Conservation (phyloP, 2,113 vertebrate genomes). For the Natator depressus region DNA sequence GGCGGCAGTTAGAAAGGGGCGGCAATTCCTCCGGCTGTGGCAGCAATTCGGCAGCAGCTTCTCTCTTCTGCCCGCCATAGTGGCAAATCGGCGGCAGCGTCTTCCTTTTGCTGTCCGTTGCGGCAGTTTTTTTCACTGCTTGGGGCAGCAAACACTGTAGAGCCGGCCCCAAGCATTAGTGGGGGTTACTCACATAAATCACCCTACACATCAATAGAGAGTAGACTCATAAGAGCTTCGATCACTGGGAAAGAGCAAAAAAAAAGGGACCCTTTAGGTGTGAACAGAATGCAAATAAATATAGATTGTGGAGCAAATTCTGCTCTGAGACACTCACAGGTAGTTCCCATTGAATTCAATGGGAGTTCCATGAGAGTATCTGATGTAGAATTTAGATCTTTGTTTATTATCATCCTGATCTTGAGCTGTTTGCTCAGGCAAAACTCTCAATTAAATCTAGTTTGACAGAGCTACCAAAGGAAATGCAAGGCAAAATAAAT, state of each 20-base stretch:
- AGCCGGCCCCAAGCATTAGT: background rate
- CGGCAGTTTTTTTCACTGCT: too few species aligned
- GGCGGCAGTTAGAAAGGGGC: too few species aligned
- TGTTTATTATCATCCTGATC: background rate
- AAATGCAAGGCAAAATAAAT: background rate
- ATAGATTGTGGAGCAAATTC: background rate
- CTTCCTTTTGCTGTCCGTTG: too few species aligned
- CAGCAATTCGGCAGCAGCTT: too few species aligned
- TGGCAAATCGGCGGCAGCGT: too few species aligned
- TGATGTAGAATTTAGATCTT: background rate
- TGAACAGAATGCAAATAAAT: background rate
- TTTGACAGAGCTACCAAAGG: background rate
- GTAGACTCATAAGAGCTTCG: rapidly evolving
- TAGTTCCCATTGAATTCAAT: background rate
- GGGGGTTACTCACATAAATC: background rate
- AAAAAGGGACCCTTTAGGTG: background rate
- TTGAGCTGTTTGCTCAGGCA: background rate
- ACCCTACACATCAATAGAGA: background rate
- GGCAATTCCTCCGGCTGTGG: too few species aligned
- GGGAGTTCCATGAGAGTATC: background rate
- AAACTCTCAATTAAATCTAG: background rate
- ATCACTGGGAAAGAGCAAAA: background rate
- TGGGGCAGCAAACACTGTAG: too few species aligned
- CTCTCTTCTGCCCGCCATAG: too few species aligned
- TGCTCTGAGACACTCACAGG: background rate